Base-by-base conservation (phyloP, 2,888 invertebrate genomes). In the Alloplasta piceator region DNA sequence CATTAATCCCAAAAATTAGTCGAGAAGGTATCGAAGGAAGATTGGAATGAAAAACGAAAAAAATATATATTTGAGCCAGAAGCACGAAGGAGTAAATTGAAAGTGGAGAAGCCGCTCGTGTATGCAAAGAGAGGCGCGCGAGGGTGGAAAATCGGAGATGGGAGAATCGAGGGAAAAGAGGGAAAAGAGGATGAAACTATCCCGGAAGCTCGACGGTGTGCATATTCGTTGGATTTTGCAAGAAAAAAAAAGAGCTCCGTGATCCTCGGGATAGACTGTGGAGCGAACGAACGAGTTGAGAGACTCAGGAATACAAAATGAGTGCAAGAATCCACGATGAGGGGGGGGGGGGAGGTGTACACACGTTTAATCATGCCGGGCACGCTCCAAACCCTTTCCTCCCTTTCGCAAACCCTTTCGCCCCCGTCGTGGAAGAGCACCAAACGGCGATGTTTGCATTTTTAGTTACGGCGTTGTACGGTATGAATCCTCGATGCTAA, bases 361-460 rank as follows among this genome's bases (percentile, higher is more conserved):
- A 64, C 9, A 52, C 58, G 70, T 67, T 82, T 80, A 80, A 80
- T 80, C 66, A 80, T 80, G 80, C 80, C 39, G 36, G 60, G 75
- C 80, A 80, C 80, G 80, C 68, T 74, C 56, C 10, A 12, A 64
- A 41, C 52, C 72, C 60, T 52, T 43, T 46, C 68, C 14, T 43
- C 9, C 10, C 56, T 26, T 52, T 39, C 67, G 5, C 52, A 9
- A 26, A 41, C 46, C 41, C 58, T 14, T 26, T 36, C 50, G 4
- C 72, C 61, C 48, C 70, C 66, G 60, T 71, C 72, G 83, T 82
- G 82, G 83, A 79, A 80, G 83, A 85, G 84, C 82, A 84, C 82
- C 79, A 85, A 85, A 82, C 83, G 52, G 39, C 75, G 81, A 82
- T 87, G 84, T 83, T 85, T 87, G 87, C 85, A 86, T 87, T 85